Evolutionary conservation across 2,797 vertebrate genomes (phyloP), one percentile per base, ranked within the genome.

Genomic region (Platalea minor): DNA sequence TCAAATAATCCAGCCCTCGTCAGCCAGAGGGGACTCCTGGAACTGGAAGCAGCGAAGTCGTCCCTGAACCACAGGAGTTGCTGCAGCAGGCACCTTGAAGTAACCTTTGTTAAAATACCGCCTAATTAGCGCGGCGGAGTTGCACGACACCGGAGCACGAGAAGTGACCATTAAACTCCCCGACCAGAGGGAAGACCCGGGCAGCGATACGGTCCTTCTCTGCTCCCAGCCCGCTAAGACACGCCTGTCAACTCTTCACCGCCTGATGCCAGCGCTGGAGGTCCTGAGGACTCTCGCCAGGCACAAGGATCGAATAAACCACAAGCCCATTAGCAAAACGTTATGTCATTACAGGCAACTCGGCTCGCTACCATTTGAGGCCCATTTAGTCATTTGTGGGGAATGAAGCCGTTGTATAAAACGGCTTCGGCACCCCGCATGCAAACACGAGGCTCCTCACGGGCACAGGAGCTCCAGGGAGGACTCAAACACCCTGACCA

Each of bases 41-140:
- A 57, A 14, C 2, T 11, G 48, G 64, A 57, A 67, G 57, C 50
- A 67, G 53, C 39, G 39, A 53, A 94, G n/a, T 19, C 72, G 33
- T 45, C 88, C 56, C 51, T 64, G 84, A 89, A 86, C 95, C 94
- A 90, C 93, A 43, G 29, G 74, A 95, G 80, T n/a, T 82, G 94
- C 96, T 95, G 84, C 80, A 94, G 54, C 59, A 85, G 89, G 81
- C 88, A 90, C 94, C 94, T 93, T 88, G 94, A 92, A 91, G 84
- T 72, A 89, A 94, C 84, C 92, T 96, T 68, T 80, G 80, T 57
- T 77, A 61, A 85, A 74, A 80, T 28, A 29, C 16, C 11, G 7
- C 51, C 88, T 70, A 63, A 85, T 89, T 75, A 89, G 74, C 8
- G n/a, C 23, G 41, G 25, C 17, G 82, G 76, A 93, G 91, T 59